Conservation (phyloP, 2,797 vertebrate genomes). For the Eutrigla gurnardus region DNA sequence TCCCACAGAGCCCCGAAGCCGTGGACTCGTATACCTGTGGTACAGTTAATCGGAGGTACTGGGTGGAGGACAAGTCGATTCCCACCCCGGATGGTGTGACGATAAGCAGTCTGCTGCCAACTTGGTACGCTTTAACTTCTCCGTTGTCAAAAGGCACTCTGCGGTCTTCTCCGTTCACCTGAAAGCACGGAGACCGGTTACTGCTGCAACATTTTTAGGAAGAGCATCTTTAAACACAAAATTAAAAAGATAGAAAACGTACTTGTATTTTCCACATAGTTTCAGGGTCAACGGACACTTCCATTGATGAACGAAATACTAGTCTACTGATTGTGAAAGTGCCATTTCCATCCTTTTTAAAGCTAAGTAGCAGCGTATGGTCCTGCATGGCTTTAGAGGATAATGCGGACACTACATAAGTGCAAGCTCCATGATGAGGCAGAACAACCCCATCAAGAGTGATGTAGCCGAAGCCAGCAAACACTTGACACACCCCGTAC, state of each 20-base stretch:
- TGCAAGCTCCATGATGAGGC: slow-evolving; percentile 48
- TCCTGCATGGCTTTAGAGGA: slow-evolving; percentile 12
- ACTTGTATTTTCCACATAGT: slow-evolving; percentile 52
- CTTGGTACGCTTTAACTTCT: slow-evolving; percentile 34
- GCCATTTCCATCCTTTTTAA: slow-evolving; percentile 18
- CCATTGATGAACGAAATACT: not conserved
- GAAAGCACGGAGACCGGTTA: slow-evolving; percentile 9
- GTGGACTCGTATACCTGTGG: slow-evolving; percentile 26
- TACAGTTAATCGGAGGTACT: slow-evolving; percentile 50
- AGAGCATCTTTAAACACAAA: not conserved
- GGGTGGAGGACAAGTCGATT: slow-evolving; percentile 51
- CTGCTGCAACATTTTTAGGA: not conserved
- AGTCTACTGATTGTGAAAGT: slow-evolving; percentile 18
- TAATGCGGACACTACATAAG: slow-evolving; percentile 35
- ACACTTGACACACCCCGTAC: slow-evolving; percentile 41
- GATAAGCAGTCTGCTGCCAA: slow-evolving; percentile 37
- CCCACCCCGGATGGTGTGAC: slow-evolving; percentile 37
- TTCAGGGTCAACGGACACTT: slow-evolving; percentile 39
- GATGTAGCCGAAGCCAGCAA: slow-evolving; percentile 59
- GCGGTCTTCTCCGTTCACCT: slow-evolving; percentile 54
- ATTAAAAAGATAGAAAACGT: slow-evolving; percentile 1
- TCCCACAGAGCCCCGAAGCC: slow-evolving; percentile 67
- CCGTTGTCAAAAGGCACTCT: slow-evolving; percentile 41
- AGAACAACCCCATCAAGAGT: slow-evolving; percentile 46
- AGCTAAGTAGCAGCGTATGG: slow-evolving; percentile 38